Conservation (phyloP, 53 echinoderm and acorn worm species). For the Luidia sarsii region DNA sequence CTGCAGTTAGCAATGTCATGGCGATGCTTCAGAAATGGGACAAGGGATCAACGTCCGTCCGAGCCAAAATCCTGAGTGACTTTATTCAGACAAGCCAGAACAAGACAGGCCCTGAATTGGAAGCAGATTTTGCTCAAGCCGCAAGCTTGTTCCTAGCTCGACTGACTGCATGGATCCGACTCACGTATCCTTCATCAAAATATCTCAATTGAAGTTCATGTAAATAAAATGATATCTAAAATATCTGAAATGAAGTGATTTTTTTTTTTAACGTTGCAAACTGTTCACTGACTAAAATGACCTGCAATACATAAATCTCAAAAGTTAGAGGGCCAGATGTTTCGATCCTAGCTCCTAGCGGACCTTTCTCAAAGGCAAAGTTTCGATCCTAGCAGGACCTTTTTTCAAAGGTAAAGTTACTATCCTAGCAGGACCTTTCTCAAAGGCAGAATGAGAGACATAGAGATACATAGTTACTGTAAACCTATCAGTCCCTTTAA, state of each 20-base stretch:
- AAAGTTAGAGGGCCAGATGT: too few species aligned
- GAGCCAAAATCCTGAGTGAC: constrained; percentile 74
- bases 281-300: not conserved
- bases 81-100: constrained; percentile 82
- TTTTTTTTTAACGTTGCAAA: not conserved
- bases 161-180: constrained; percentile 89
- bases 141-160: constrained; percentile 93
- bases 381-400: too few species aligned
- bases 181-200: constrained; percentile 84
- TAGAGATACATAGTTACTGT: too few species aligned
- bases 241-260: not conserved
- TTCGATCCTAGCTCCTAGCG: too few species aligned
- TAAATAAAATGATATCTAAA: not conserved
- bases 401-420: too few species aligned
- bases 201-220: too few species aligned
- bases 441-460: too few species aligned
- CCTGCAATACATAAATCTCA: too few species aligned
- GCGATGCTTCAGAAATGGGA: constrained; percentile 83
- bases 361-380: too few species aligned
- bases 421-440: too few species aligned
- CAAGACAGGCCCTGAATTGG: constrained; percentile 94
- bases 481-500: too few species aligned
- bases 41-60: constrained; percentile 77
- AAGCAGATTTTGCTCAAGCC: constrained; percentile 89
- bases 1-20: constrained; percentile 64